Evolutionary conservation across 1,140 invertebrate genomes (phyloP), one percentile per base, ranked within the genome.

Genomic region (Sycophila sp.): DNA sequence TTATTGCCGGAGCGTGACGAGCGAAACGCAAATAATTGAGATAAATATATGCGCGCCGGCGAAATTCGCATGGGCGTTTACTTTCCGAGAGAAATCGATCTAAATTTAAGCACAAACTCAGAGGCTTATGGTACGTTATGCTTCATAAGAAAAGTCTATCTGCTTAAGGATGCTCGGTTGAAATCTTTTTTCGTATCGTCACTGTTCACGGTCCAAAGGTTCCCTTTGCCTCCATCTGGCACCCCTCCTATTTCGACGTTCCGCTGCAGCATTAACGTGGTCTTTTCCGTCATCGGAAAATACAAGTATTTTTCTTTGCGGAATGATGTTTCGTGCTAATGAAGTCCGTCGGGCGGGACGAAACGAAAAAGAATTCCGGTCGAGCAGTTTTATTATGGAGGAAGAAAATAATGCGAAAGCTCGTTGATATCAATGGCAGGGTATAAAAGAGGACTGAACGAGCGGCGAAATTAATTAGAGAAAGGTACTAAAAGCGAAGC

Each of bases 401-500:
- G 19, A 15, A 19, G 4, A 42, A 42, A 6, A 42, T 19, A 42
- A 17, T 17, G 4, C n/a, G 40, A 42, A 40, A 15, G 38, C 11
- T 11, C 5, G 40, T 17, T 19, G 19, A 11, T n/a, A 1, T 42
- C 15, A 42, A 17, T 7, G 40, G 40, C 40, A 47, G 17, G 19
- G 42, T 47, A 47, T 63, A 63, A 19, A 34, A 32, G 19, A 34
- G n/a, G 28, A 63, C 5, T n/a, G 4, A n/a, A n/a, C n/a, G n/a
- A n/a, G n/a, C n/a, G n/a, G 30, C 10, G 53, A 19, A 56, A 53
- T 26, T 32, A 34, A 34, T n/a, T 56, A 53, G 26, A 30, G 53
- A 34, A 56, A 56, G 53, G 34, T 59, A 42, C 38, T 60, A 45
- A 60, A 45, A n/a, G n/a, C 38, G 11, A 42, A 60, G 24, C 45